These are phyloP conservation scores for Strigamia maritima DNA, from an alignment of 2,888 invertebrate species.

Conservation along the genomic window DNA sequence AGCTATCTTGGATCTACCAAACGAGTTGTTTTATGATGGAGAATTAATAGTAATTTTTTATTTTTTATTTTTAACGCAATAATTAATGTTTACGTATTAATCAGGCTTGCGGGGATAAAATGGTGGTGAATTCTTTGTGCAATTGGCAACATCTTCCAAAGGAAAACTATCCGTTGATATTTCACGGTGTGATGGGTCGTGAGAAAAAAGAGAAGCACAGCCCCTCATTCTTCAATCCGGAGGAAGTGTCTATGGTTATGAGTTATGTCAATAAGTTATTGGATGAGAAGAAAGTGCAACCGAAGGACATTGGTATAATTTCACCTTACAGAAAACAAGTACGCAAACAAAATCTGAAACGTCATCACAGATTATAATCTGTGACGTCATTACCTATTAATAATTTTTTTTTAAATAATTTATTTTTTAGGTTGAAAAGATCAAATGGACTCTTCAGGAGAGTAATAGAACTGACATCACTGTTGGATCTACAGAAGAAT, in stretches of 20 bases:
- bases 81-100: no score
- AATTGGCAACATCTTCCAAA: conserved; percentile 21
- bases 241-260: conserved; percentile 69
- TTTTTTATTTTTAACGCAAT: not conserved
- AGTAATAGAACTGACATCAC: conserved; percentile 56
- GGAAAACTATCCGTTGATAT: conserved; percentile 59
- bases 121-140: not conserved
- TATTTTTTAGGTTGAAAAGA: not conserved
- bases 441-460: not conserved
- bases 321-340: conserved; percentile 89
- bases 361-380: no score
- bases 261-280: conserved; percentile 62
- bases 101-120: conserved; percentile 26
- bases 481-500: conserved; percentile 79
- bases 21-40: conserved; percentile 76
- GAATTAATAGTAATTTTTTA: conserved; percentile 58
- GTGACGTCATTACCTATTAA: no score
- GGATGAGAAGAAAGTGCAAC: conserved; percentile 53
- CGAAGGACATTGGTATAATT: conserved; percentile 80
- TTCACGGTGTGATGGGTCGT: conserved; percentile 58
- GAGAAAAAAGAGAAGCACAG: conserved; percentile 67
- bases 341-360: not conserved
- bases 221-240: conserved; percentile 85
- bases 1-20: conserved; percentile 71
- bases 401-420: not conserved